Evolutionary conservation across 2,113 vertebrate genomes (phyloP).

Genomic region (Phalacrocorax carbo): DNA sequence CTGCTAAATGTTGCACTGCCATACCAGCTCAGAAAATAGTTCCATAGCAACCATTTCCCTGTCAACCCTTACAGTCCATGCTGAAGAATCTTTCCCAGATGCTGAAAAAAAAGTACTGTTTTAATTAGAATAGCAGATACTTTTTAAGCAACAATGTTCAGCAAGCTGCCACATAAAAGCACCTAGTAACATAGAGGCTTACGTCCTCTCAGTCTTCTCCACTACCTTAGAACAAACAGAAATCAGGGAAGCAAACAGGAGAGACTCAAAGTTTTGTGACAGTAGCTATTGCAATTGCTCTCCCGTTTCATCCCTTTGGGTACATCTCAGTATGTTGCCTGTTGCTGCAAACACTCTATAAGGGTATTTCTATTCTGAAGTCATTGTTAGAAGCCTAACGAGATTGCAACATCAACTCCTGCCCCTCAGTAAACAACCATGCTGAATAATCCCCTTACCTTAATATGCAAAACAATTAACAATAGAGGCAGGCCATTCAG

Average conservation of each 20-base stretch:
- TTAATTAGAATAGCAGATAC: neutral
- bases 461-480: neutral
- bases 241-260: neutral
- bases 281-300: neutral
- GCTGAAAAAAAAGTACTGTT: neutral
- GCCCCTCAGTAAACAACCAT: neutral
- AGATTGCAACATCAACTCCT: neutral
- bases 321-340: neutral
- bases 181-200: neutral
- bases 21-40: neutral
- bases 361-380: neutral
- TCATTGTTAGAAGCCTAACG: neutral
- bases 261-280: neutral
- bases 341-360: neutral
- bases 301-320: neutral
- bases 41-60: constrained; percentile 52
- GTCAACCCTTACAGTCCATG: neutral
- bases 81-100: neutral
- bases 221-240: neutral
- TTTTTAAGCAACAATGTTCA: neutral
- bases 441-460: neutral
- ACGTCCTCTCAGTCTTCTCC: neutral
- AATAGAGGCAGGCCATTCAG: neutral
- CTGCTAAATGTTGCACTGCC: neutral
- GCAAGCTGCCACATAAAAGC: neutral